phyloP scores from a whole-genome alignment of 2,797 vertebrate species.

The Aulostomus chinensis region DNA sequence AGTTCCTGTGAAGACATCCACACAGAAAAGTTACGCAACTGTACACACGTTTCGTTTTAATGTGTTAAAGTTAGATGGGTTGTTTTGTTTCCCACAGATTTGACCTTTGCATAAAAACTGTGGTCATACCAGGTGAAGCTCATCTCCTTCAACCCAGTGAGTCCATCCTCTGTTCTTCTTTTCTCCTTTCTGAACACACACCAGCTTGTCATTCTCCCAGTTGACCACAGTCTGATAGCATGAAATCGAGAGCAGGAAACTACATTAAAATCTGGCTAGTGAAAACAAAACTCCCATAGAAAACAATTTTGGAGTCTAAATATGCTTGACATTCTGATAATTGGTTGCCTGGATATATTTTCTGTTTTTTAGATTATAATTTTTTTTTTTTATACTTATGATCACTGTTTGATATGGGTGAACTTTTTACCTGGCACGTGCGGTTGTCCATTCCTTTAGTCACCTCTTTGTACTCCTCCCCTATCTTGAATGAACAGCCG shows the following conservation, averaged over 20 bases:
- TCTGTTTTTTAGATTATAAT: no score
- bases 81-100: no score
- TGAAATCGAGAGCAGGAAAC: not conserved
- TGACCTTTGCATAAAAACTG: no score
- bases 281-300: not conserved
- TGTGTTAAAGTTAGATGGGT: no score
- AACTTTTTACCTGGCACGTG: slow-evolving; percentile 80
- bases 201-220: slow-evolving; percentile 85
- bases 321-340: no score
- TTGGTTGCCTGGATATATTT: no score
- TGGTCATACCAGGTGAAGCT: slow-evolving; percentile 84
- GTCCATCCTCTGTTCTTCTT: slow-evolving; percentile 89
- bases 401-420: no score
- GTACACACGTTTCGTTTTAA: no score
- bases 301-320: not conserved
- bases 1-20: slow-evolving; percentile 64
- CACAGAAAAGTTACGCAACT: not conserved
- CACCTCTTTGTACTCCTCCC: slow-evolving; percentile 86
- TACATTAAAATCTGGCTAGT: not conserved
- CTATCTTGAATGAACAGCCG: slow-evolving; percentile 78
- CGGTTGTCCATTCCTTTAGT: slow-evolving; percentile 89
- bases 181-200: slow-evolving; percentile 87
- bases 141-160: slow-evolving; percentile 88
- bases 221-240: slow-evolving; percentile 81
- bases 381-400: no score